Conservation (phyloP, 2,797 vertebrate genomes). For the Alauda arvensis region DNA sequence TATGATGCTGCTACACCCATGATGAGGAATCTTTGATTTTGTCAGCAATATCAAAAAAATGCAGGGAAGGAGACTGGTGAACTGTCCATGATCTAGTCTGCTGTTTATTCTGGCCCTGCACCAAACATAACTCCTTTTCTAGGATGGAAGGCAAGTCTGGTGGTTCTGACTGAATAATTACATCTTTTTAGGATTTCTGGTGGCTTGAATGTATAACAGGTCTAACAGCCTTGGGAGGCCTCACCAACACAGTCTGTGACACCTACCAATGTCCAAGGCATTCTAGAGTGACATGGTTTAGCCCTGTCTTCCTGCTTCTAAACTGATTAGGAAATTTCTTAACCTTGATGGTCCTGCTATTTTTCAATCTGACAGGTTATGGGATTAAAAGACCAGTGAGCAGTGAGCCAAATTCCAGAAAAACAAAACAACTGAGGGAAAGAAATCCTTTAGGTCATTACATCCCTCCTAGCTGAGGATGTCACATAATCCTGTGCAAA, state of each 20-base stretch:
- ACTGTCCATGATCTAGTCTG: background rate
- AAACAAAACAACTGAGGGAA: background rate
- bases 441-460: background rate
- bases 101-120: background rate
- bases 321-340: background rate
- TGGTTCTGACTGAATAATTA: background rate
- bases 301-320: background rate
- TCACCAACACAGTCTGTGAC: background rate
- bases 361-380: background rate
- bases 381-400: background rate
- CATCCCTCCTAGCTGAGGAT: background rate
- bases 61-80: background rate
- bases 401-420: background rate
- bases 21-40: background rate
- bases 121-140: background rate
- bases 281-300: background rate
- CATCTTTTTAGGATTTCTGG: background rate
- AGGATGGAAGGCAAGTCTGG: background rate
- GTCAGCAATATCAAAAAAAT: background rate
- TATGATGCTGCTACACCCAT: background rate
- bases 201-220: background rate
- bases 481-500: background rate
- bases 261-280: background rate
- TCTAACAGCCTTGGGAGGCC: background rate
- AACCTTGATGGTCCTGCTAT: background rate